Conservation (phyloP, 1,140 invertebrate genomes). For the Drosophila neocordata region DNA sequence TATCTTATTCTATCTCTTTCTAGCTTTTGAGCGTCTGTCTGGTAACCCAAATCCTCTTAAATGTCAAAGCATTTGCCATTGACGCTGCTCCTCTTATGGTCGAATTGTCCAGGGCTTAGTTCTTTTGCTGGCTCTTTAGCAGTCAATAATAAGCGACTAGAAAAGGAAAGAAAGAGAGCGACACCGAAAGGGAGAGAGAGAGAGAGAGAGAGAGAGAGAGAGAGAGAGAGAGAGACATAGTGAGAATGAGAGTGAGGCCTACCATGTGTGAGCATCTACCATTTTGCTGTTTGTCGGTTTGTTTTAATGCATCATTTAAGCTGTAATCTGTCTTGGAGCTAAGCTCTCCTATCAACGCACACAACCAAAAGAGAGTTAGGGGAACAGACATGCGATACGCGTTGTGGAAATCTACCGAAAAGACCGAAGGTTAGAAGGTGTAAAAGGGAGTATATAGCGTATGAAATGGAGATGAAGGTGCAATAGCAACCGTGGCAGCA, state of each 20-base stretch:
- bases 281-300: constrained; percentile 32
- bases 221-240: constrained; percentile 1
- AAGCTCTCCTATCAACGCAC: constrained; percentile 55
- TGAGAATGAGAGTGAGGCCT: constrained; percentile 1
- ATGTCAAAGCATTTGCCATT: constrained; percentile 51
- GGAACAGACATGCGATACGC: constrained; percentile 3
- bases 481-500: neutral
- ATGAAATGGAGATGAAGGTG: neutral
- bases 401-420: constrained; percentile 1
- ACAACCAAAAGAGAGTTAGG: constrained; percentile 18
- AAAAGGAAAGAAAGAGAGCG: constrained; percentile 1
- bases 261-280: constrained; percentile 10
- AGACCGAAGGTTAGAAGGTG: neutral
- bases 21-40: neutral
- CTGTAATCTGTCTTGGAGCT: constrained; percentile 59
- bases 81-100: constrained; percentile 22
- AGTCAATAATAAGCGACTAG: constrained; percentile 53
- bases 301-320: constrained; percentile 65
- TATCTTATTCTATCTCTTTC: neutral
- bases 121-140: constrained; percentile 43
- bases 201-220: neutral
- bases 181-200: neutral
- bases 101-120: constrained; percentile 41
- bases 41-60: constrained; percentile 46
- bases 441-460: neutral